A percentile compares a stretch with the other conserved stretches of the same genome.
These are phyloP conservation scores for Chrysemys picta DNA, from an alignment of 2,113 vertebrate genomes.

Conservation along the genomic window DNA sequence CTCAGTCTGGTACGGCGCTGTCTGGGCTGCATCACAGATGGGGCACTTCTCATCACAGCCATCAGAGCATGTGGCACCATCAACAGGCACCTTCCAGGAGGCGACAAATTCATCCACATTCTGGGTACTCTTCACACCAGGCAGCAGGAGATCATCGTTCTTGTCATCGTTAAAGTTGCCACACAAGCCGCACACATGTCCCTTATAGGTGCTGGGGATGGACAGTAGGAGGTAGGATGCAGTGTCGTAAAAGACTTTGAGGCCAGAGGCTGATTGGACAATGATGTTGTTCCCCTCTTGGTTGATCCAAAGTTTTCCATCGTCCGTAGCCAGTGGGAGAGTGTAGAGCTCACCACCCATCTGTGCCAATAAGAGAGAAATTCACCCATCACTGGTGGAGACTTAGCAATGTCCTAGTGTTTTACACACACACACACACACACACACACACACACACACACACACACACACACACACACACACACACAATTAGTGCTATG, in stretches of 20 bases:
- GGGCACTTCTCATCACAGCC: constrained; percentile 59
- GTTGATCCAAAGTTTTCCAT: constrained; percentile 59
- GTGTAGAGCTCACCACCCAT: constrained; percentile 66
- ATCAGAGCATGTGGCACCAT: constrained; percentile 21
- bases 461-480: too few relatives aligned
- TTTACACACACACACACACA: too few relatives aligned
- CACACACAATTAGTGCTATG: too few relatives aligned
- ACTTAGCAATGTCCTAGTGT: not conserved
- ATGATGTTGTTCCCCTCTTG: constrained; percentile 72
- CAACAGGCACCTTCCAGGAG: constrained; percentile 69
- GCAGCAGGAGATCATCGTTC: constrained; percentile 73
- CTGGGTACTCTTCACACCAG: not conserved
- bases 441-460: too few relatives aligned
- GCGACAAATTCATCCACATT: constrained; percentile 55
- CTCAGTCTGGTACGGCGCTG: not conserved
- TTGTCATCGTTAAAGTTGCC: constrained; percentile 76
- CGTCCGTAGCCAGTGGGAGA: constrained; percentile 68
- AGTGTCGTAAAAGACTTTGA: constrained; percentile 75
- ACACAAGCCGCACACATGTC: constrained; percentile 75
- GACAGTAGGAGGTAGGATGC: constrained; percentile 66
- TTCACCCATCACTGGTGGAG: not conserved
- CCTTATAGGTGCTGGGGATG: constrained; percentile 69
- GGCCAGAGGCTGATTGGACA: constrained; percentile 71
- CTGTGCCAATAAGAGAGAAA: not conserved
- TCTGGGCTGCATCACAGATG: not conserved